Percentiles rank a stretch among this genome's conserved stretches.
Evolutionary conservation across 2,113 vertebrate genomes (phyloP).

Genomic region (Phyllostomus hastatus): DNA sequence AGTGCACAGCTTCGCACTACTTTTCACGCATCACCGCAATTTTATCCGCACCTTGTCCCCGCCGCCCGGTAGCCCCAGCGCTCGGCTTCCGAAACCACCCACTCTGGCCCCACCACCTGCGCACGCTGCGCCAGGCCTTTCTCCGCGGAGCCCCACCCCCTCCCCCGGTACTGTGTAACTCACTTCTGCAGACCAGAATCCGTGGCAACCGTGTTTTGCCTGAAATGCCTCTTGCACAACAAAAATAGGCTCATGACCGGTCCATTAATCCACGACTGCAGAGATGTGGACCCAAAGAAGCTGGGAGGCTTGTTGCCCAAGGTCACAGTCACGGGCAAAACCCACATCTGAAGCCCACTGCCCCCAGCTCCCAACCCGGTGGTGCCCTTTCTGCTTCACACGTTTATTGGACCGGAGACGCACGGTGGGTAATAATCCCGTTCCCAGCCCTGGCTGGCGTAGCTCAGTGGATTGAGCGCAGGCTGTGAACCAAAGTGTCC

Average conservation of each 20-base stretch:
- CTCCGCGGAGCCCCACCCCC: not conserved
- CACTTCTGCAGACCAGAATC: not conserved
- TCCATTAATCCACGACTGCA: not conserved
- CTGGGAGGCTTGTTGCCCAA: not conserved
- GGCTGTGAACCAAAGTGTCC: too few relatives aligned
- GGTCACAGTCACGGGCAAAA: not conserved
- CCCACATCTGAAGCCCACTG: not conserved
- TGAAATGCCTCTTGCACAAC: not conserved
- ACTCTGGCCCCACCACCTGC: accelerated
- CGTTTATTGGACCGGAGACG: not conserved
- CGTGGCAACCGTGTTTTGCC: not conserved
- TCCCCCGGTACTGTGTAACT: constrained; percentile 77
- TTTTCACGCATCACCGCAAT: not conserved
- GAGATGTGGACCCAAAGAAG: not conserved
- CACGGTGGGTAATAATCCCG: not conserved
- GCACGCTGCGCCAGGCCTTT: accelerated
- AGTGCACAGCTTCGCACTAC: not conserved
- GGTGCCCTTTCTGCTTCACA: accelerated
- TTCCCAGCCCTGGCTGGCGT: too few relatives aligned
- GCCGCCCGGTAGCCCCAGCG: not conserved
- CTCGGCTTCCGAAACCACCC: not conserved
- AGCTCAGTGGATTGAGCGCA: too few relatives aligned
- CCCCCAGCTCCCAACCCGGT: not conserved
- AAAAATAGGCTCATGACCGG: too few relatives aligned
- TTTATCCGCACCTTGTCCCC: accelerated